Base-by-base conservation (phyloP, 37 sponge, comb jelly and placozoan species). In the Aplysina aerophoba region DNA sequence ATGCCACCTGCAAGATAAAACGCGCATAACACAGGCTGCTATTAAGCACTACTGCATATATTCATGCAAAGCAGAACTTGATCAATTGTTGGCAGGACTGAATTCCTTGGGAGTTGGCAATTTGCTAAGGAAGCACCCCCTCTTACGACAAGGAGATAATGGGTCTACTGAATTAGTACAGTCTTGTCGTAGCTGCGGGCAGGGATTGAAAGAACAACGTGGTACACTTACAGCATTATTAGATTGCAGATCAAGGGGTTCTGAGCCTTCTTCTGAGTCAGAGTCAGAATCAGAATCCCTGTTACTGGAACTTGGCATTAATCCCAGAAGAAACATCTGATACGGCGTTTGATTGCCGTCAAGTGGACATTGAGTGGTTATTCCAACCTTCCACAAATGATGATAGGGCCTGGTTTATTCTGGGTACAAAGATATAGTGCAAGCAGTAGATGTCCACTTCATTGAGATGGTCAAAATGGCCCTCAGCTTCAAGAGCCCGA, bases 371-470 rank as follows among this genome's bases (percentile, higher is more conserved):
- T 12, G 61, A 5, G 40, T 90, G 91, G 56, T 33, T 59, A 27
- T 90, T 85, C 91, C 91, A 90, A 36, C 84, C 35, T 20, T 59
- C 59, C 36, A 39, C 41, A 71, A 85, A 90, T 39, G 63, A 62
- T 15, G 22, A 36, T 55, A 90, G 33, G 27, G 73, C 22, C 59
- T 81, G 22, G 73, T 82, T 74, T 15, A 90, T 83, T 61, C 57
- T 25, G n/a, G 91, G 91, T 16, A 90, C 35, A 73, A 82, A 90
- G 5, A 77, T 79, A 33, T 35, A 82, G 59, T 90, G 91, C 27
- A 90, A 25, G 44, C 84, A 81, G 40, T 58, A 90, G 0, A 90
- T n/a, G 56, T 90, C 91, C 8, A 86, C 79, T 58, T 86, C 87
- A 54, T 86, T 86, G 1, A 73, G 20, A 20, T 83, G 87, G 30